Evolutionary conservation across 1,140 invertebrate genomes (phyloP), one percentile per base, ranked within the genome.

Genomic region (Bombus confusus): DNA sequence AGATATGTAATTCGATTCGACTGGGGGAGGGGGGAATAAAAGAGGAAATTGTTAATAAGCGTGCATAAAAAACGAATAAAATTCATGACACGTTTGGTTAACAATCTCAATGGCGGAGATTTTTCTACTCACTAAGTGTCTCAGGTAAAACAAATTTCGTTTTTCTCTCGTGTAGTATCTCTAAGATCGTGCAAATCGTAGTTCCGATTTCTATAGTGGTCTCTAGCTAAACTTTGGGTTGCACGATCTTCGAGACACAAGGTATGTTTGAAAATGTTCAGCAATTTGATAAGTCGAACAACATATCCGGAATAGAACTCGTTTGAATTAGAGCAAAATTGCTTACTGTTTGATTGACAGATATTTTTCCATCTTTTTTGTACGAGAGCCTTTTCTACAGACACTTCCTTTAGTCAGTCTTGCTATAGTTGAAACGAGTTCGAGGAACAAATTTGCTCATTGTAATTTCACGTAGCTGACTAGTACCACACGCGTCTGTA

Each of bases 341-440:
- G n/a, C 18, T 37, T 31, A 41, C 74, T n/a, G n/a, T 22, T 75
- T 82, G 25, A 75, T 74, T 66, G 12, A 78, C n/a, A 69, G n/a
- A 52, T 84, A 84, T 84, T 84, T 84, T 84, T 84, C 47, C 75
- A 79, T 72, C 28, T 52, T 15, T 59, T 84, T 84, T 79, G 41
- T 84, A 79, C 52, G 39, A 72, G 25, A 71, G 3, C 22, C 31
- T 79, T 57, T 77, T 79, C 52, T 78, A 72, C 37, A n/a, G 28
- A 66, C 13, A 15, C 31, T 47, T 72, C 37, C 52, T 79, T 77
- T 69, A 22, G 12, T 34, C n/a, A 12, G 31, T 43, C 39, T n/a
- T 31, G 37, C 52, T 39, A 22, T 31, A 62, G 47, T 37, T 31
- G 15, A 75, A 47, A 68, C 25, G 39, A 28, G 57, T n/a, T 37